These are phyloP conservation scores for Elaeidobius kamerunicus DNA, from an alignment of 2,888 invertebrate genomes.

Conservation along the genomic window DNA sequence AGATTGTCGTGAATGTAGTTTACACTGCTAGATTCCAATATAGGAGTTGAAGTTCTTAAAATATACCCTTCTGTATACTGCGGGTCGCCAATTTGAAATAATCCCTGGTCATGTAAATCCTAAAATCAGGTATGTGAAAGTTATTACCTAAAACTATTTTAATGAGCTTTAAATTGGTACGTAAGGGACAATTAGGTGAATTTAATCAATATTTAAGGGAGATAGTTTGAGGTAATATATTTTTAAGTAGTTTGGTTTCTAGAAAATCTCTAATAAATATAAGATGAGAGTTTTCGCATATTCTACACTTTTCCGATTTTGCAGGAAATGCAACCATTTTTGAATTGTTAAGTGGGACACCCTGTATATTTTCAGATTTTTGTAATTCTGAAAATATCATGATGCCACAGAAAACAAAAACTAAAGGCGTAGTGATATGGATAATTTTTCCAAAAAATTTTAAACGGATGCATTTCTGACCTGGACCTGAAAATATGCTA, in stretches of 20 bases:
- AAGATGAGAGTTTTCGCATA: too few relatives aligned
- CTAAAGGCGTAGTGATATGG: too few relatives aligned
- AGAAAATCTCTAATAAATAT: background rate
- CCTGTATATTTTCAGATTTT: too few relatives aligned
- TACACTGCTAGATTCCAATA: background rate
- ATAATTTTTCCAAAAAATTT: too few relatives aligned
- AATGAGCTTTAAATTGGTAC: constrained; percentile 1
- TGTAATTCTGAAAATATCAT: too few relatives aligned
- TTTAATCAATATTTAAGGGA: background rate
- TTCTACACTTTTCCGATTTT: too few relatives aligned
- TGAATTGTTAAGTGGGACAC: too few relatives aligned
- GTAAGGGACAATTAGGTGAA: background rate
- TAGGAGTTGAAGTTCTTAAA: background rate
- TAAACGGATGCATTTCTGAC: too few relatives aligned
- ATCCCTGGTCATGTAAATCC: background rate
- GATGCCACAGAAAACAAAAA: too few relatives aligned
- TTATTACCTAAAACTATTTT: constrained; percentile 1
- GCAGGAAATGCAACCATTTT: too few relatives aligned
- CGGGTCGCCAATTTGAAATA: background rate
- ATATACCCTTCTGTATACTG: background rate
- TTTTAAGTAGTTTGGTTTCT: background rate
- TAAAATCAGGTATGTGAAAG: background rate
- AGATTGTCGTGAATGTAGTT: background rate
- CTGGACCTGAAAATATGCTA: too few relatives aligned
- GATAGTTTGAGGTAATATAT: background rate